These are phyloP conservation scores for Sisor rabdophorus DNA, from an alignment of 2,113 vertebrate genomes.

Conservation along the genomic window DNA sequence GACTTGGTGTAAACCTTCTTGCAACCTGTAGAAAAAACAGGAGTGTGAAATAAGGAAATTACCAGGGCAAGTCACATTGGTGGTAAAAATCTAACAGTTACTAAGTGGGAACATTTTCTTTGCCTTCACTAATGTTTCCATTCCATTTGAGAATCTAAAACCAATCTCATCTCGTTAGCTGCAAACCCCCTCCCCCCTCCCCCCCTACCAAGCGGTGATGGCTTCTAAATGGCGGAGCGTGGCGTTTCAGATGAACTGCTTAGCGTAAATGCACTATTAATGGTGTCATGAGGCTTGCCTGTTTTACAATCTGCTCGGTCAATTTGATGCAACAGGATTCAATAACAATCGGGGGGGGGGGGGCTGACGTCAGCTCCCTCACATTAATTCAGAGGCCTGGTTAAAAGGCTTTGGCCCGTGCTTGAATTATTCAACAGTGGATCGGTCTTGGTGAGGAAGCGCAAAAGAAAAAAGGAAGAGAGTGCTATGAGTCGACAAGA, in stretches of 20 bases:
- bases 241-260: conserved; percentile 44
- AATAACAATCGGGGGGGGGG: conserved; percentile 42
- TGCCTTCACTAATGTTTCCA: conserved; percentile 45
- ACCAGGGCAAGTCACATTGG: background rate
- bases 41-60: background rate
- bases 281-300: conserved; percentile 43
- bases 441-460: conserved; percentile 33
- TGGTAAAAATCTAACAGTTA: conserved; percentile 2
- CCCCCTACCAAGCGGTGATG: conserved; percentile 43
- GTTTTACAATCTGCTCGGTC: conserved; percentile 50
- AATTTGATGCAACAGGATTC: conserved; percentile 54
- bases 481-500: conserved; percentile 12
- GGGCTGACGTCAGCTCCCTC: conserved; percentile 45
- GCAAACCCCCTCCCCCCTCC: conserved; percentile 33
- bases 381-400: conserved; percentile 45
- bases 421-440: conserved; percentile 54
- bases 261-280: conserved; percentile 55
- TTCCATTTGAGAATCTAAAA: conserved; percentile 47
- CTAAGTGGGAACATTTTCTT: conserved; percentile 43
- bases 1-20: conserved; percentile 90
- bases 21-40: conserved; percentile 67
- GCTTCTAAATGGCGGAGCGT: conserved; percentile 44
- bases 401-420: conserved; percentile 53
- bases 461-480: conserved; percentile 14
- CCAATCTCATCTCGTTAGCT: conserved; percentile 48